phyloP scores from a whole-genome alignment of 1,140 invertebrate genomes.

The Musca domestica region DNA sequence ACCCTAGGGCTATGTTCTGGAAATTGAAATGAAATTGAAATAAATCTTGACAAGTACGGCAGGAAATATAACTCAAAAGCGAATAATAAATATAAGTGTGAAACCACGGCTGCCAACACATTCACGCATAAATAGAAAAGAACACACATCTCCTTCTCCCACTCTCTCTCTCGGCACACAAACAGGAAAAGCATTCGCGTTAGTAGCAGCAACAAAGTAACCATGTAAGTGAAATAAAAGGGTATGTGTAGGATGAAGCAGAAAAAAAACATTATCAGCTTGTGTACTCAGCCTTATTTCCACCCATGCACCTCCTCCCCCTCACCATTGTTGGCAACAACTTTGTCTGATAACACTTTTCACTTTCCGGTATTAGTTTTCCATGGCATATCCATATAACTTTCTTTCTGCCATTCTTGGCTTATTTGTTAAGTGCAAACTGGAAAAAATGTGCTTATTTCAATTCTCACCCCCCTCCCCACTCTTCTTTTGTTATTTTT shows the following conservation, averaged over 20 bases:
- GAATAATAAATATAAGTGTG: conserved; percentile 18
- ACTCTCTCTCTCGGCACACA: too few species aligned
- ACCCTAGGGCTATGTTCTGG: not conserved
- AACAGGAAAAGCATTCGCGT: too few species aligned
- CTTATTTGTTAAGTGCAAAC: not conserved
- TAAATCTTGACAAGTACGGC: conserved; percentile 18
- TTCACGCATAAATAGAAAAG: not conserved
- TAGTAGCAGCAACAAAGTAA: not conserved
- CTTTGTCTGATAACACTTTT: conserved; percentile 16
- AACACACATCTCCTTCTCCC: not conserved
- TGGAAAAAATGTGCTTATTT: too few species aligned
- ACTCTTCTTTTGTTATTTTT: too few species aligned
- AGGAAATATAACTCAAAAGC: conserved; percentile 20
- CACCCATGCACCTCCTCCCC: not conserved
- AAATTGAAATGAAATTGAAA: conserved; percentile 23
- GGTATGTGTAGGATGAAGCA: not conserved
- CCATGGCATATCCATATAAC: not conserved
- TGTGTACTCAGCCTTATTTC: too few species aligned
- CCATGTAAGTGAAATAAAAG: not conserved
- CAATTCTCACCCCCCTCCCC: too few species aligned
- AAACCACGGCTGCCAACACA: conserved; percentile 17
- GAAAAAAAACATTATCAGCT: not conserved
- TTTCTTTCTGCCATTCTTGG: not conserved
- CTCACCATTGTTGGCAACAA: not conserved
- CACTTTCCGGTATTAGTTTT: conserved; percentile 11